Evolutionary conservation across 2,888 invertebrate genomes (phyloP), one percentile per base, ranked within the genome.

Genomic region (Petrophora chlorosata): DNA sequence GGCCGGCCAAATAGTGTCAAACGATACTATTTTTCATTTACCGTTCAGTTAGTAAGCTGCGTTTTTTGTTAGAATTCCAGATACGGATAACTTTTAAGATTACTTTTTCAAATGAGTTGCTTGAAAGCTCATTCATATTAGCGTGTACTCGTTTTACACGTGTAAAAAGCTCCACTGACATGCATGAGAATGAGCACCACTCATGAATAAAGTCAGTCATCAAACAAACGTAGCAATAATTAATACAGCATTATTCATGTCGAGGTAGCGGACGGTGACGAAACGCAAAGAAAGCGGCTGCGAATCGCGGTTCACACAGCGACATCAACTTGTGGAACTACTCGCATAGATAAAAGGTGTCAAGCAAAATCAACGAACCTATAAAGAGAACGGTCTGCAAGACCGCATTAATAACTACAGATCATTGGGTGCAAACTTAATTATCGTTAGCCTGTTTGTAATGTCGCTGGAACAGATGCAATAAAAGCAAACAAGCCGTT

Each of bases 1-100:
- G 74, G 65, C 71, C 68, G 71, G 72, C 67, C 76, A 81, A 85
- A 82, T 78, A 74, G 69, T 79, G 76, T 83, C 78, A 85, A 85
- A 79, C 70, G 73, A 57, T 62, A 63, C 67, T 61, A 82, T 82
- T 74, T 77, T 71, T 80, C 75, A 83, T 64, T 59, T 61, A 50
- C 56, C 60, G 57, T 65, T 61, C 61, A 54, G 32, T 54, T 42
- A 45, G 43, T 32, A 36, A 48, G n/a, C n/a, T 30, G 32, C 30
- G 22, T 19, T 13, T 43, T 46, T 44, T 33, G 30, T 48, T 48
- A 40, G 23, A 47, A 35, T 47, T 36, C 19, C 30, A 44, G 30
- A 38, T 33, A 42, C 29, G 9, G 22, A 16, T 33, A 29, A 30
- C 3, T 34, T 28, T 39, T 8, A 34, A 39, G 29, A 39, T 23